Evolutionary conservation across 2,797 vertebrate genomes (phyloP).

Genomic region (Neosilurus hyrtlii): DNA sequence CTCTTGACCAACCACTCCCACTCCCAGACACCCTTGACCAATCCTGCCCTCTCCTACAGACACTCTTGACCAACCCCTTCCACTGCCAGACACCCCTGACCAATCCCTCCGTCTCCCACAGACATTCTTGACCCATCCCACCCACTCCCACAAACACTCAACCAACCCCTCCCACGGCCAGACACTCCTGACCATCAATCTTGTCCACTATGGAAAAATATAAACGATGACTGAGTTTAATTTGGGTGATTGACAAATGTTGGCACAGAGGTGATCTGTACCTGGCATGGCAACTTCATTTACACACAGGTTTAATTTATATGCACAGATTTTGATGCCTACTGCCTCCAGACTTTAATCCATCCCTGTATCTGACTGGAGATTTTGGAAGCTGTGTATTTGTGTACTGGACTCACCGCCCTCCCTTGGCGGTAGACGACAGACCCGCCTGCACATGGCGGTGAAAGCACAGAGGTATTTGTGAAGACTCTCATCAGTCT

Average conservation of each 20-base stretch:
- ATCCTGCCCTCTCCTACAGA: too few species aligned
- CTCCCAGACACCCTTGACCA: too few species aligned
- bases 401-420: constrained; percentile 71
- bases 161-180: too few species aligned
- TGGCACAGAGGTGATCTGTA: too few species aligned
- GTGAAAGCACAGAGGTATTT: constrained; percentile 96
- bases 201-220: background rate
- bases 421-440: constrained; percentile 90
- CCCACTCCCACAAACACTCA: background rate
- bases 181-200: background rate
- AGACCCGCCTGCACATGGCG: constrained; percentile 95
- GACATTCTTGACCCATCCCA: background rate
- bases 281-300: background rate
- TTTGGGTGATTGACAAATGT: background rate
- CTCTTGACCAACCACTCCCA: too few species aligned
- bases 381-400: background rate
- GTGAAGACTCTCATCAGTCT: constrained; percentile 95
- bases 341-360: background rate
- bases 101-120: background rate
- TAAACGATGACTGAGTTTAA: background rate
- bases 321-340: background rate
- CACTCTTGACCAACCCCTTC: background rate
- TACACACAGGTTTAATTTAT: too few species aligned
- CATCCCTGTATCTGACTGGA: background rate
- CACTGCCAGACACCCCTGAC: background rate